Base-by-base conservation (phyloP, 2,888 invertebrate genomes). In the Amphipoea oculea region DNA sequence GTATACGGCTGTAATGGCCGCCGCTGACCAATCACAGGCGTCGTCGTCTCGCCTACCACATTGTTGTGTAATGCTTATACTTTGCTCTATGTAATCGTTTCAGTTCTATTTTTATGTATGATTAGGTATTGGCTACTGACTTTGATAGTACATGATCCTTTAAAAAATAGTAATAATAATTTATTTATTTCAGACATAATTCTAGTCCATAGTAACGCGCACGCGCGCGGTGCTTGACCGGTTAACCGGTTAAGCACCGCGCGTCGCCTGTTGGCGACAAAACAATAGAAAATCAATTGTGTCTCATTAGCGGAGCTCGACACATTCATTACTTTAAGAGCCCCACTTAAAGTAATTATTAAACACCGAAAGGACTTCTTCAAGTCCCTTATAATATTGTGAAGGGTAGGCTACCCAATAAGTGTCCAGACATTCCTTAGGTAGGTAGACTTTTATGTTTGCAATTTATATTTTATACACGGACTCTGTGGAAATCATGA, bases 1-100 rank as follows among this genome's bases (percentile, higher is more conserved):
- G 89, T 95, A 94, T 94, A 96, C 91, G 95, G 95, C 82, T 83
- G 90, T 94, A 92, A 93, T 94, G 92, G 91, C 90, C 83, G 85
- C 86, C 89, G 86, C 81, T 90, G 92, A 89, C 95, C 96, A 96
- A 96, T 96, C 93, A 91, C 88, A 85, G 76, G 82, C 90, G 84
- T 78, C 84, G 85, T 82, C 78, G 86, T 89, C 91, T 92, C 95
- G 94, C 95, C 94, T 95, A 94, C 84, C 86, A 89, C 82, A 85
- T 82, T 87, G 81, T 86, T 85, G 84, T 77, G 85, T 83, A 86
- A 85, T 86, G 72, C 76, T 80, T 75, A 81, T 80, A 86, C 85
- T 80, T 69, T 77, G 85, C 80, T 85, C 83, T 86, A 85, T 86
- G 80, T 86, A 77, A 80, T 80, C 72, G 73, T 86, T 85, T 65